A percentile compares a stretch with the other conserved stretches of the same genome.
Evolutionary conservation across 2,113 vertebrate genomes (phyloP).

Genomic region (Hippocampus comes): DNA sequence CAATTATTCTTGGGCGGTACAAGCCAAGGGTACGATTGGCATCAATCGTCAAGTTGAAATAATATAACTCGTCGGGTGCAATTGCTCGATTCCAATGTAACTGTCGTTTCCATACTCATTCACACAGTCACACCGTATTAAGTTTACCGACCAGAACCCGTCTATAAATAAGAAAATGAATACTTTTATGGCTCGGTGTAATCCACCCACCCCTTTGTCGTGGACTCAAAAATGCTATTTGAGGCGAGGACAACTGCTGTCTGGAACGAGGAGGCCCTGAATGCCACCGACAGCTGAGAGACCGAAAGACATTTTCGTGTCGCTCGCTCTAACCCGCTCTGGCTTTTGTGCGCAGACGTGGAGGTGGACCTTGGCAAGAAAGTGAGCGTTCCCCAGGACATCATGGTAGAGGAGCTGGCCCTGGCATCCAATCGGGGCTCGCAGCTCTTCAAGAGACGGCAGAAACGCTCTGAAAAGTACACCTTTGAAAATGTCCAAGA

Average conservation of each 20-base stretch:
- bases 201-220: constrained; percentile 80
- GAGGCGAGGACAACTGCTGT: constrained; percentile 79
- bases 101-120: too few relatives aligned
- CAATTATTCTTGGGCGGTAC: not conserved
- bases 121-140: too few relatives aligned
- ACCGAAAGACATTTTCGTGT: not conserved
- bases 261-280: constrained; percentile 75
- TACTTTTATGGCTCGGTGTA: constrained; percentile 75
- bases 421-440: constrained; percentile 88
- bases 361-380: constrained; percentile 89
- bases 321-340: not conserved
- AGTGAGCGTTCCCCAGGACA: constrained; percentile 85
- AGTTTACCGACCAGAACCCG: too few relatives aligned
- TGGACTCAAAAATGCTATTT: constrained; percentile 85
- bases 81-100: too few relatives aligned
- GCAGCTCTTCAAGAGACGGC: constrained; percentile 91
- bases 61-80: too few relatives aligned
- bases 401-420: constrained; percentile 95
- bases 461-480: constrained; percentile 92
- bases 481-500: constrained; percentile 88
- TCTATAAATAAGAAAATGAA: constrained; percentile 75
- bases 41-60: too few relatives aligned
- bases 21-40: too few relatives aligned
- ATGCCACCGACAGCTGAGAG: constrained; percentile 84
- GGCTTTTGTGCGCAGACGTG: constrained; percentile 66